These are phyloP conservation scores for Temnothorax rugatulus DNA, from an alignment of 2,888 invertebrate species.

Conservation along the genomic window DNA sequence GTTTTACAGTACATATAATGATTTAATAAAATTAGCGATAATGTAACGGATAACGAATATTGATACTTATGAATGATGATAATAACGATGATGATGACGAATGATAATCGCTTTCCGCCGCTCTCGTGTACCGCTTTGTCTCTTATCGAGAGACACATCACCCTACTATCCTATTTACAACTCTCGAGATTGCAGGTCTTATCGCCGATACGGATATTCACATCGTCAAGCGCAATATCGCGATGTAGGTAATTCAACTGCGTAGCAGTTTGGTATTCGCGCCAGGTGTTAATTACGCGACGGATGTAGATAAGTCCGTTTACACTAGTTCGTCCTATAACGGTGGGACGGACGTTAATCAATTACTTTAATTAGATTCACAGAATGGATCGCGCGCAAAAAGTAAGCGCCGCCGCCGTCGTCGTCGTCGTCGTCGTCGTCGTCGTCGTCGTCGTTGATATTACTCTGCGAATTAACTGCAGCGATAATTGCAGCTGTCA, in stretches of 20 bases:
- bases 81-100: neutral
- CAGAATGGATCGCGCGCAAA: constrained; percentile 24
- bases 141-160: constrained; percentile 25
- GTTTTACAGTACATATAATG: neutral
- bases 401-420: constrained; percentile 5
- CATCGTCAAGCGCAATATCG: constrained; percentile 57
- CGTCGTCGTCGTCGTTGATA: neutral
- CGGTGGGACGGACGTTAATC: constrained; percentile 59
- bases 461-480: constrained; percentile 11
- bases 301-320: constrained; percentile 42
- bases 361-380: constrained; percentile 70
- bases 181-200: constrained; percentile 30
- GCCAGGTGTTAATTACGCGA: constrained; percentile 71
- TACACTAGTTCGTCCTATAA: neutral
- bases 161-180: constrained; percentile 58
- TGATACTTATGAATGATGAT: neutral
- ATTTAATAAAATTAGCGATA: constrained; percentile 14
- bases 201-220: constrained; percentile 59
- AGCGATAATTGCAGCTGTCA: constrained; percentile 17
- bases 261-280: constrained; percentile 52
- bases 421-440: neutral
- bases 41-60: neutral
- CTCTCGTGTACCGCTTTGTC: constrained; percentile 38
- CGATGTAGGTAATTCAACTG: constrained; percentile 63
- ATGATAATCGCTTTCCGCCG: neutral